Evolutionary conservation across 1,140 invertebrate species (phyloP).

Genomic region (Cyphomyrmex costatus): DNA sequence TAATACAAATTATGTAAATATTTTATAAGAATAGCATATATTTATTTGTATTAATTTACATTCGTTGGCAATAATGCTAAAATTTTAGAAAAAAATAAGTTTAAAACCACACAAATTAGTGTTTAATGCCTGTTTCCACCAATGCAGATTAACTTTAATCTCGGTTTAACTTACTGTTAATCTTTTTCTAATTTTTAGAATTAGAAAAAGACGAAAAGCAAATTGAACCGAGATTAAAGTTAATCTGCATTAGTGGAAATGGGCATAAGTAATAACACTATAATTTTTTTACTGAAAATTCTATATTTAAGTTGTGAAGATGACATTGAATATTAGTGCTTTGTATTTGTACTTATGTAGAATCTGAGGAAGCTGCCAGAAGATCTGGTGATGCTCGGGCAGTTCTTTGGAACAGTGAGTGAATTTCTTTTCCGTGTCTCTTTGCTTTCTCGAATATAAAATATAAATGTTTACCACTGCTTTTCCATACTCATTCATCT

Average conservation of each 20-base stretch:
- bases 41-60: neutral
- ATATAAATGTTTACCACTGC: neutral
- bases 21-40: neutral
- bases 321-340: constrained; percentile 34
- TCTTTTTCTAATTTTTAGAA: too few species aligned
- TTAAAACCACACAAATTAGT: neutral
- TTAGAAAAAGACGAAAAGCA: too few species aligned
- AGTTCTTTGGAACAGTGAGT: constrained; percentile 94
- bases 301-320: neutral
- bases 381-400: constrained; percentile 91
- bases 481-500: constrained; percentile 8
- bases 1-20: constrained; percentile 61
- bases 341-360: constrained; percentile 86
- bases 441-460: constrained; percentile 31
- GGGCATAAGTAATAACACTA: neutral
- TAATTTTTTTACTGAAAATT: neutral
- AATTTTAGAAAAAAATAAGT: neutral
- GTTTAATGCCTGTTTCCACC: too few species aligned
- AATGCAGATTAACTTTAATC: too few species aligned
- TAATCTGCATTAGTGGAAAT: too few species aligned
- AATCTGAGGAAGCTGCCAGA: constrained; percentile 92
- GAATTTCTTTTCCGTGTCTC: constrained; percentile 45
- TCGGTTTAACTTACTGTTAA: too few species aligned
- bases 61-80: neutral
- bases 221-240: too few species aligned